Percentiles rank a stretch among this genome's conserved stretches.
Conservation (phyloP, 2,888 invertebrate genomes). For the Fragum fragum region DNA sequence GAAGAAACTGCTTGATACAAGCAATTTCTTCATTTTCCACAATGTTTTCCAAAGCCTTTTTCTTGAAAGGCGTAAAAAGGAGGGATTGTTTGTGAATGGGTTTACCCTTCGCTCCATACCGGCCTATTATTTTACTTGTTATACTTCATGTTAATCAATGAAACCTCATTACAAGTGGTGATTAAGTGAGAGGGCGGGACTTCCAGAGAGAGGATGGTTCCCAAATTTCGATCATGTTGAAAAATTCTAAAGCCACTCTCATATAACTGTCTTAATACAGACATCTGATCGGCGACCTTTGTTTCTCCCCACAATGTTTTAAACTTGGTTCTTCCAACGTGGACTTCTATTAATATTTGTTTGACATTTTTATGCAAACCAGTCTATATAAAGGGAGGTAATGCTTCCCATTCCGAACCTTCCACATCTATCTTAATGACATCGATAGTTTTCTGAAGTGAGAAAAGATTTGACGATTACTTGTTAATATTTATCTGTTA, state of each 20-base stretch:
- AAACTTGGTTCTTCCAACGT: conserved; percentile 21
- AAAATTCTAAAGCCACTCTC: background rate
- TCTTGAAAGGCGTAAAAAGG: too few relatives aligned
- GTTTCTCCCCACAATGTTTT: background rate
- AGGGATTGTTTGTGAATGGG: too few relatives aligned
- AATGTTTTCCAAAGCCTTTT: too few relatives aligned
- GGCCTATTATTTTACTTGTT: too few relatives aligned
- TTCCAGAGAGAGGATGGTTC: background rate
- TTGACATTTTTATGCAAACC: conserved; percentile 15
- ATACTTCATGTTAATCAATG: background rate
- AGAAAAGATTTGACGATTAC: too few relatives aligned
- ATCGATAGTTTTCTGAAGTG: conserved; percentile 28
- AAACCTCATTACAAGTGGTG: background rate
- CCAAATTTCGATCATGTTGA: background rate
- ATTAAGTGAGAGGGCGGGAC: background rate
- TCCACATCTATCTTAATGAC: conserved; percentile 39
- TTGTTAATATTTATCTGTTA: too few relatives aligned
- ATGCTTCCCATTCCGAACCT: conserved; percentile 31
- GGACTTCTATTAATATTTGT: conserved; percentile 34
- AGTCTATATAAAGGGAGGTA: conserved; percentile 9
- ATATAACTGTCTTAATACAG: background rate
- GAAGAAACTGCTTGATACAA: too few relatives aligned
- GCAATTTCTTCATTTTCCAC: too few relatives aligned
- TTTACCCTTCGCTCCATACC: too few relatives aligned
- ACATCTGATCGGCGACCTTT: background rate